Base-by-base conservation (phyloP, 2,797 vertebrate species). In the Rousettus madagascariensis region DNA sequence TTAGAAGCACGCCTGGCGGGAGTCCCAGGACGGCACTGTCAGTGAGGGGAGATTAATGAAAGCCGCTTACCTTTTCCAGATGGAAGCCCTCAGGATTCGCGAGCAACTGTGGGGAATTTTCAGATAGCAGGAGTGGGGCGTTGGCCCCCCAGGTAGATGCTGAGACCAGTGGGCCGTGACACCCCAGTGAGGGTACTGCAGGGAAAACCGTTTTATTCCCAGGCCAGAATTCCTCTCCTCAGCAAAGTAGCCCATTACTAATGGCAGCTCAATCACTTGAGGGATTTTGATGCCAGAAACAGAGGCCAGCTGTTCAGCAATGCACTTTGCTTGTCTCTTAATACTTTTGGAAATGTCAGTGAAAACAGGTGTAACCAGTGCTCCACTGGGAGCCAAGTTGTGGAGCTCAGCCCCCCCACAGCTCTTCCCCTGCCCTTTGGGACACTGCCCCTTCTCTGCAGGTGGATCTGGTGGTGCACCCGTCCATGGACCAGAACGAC, bases 401-500 rank as follows among this genome's bases (percentile, higher is more conserved):
- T 6, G 10, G 49, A 20, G 13, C 38, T 9, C 8, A 8, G 53
- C 2, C 24, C 57, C 57, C 16, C 38, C 53, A 41, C 2, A 13
- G 28, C 61, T 7, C 63, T 24, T n/a, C 53, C 59, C 51, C 55
- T 17, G 17, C 38, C 72, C 85, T 20, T 16, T 30, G 53, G 13
- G 26, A 36, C 26, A 10, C 55, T 15, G 2, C 0, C 41, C 46
- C 51, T 83, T 92, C 82, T 53, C 84, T 46, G 12, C 98, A 99
- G 99, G 98, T 99, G 33, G 99, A 99, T 79, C 98, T 99, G 94
- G 98, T 99, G 0, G 99, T 99, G 57, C 99, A 99, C 98, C 99
- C 99, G 0, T 99, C 99, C 0, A 97, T 99, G 97, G 98, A 98
- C 89, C 99, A 99, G 36, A 98, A 88, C 0, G 99, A 99, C 90